These are phyloP conservation scores for Dolichotis patagonum DNA, from an alignment of 2,113 vertebrate species.

Conservation along the genomic window DNA sequence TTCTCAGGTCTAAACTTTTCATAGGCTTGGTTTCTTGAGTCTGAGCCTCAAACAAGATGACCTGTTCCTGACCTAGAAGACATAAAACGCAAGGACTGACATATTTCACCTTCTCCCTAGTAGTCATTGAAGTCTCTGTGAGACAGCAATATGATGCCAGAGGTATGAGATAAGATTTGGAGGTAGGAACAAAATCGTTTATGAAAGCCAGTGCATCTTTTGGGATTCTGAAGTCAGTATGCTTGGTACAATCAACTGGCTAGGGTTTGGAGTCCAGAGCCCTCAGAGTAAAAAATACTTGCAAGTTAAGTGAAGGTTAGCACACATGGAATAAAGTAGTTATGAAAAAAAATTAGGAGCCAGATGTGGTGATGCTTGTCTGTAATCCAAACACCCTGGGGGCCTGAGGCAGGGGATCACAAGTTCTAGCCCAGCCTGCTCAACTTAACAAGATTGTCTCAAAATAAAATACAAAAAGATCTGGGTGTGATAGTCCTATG, in stretches of 20 bases:
- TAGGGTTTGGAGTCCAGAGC: background rate
- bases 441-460: background rate
- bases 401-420: background rate
- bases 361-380: background rate
- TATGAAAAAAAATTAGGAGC: background rate
- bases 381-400: background rate
- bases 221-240: background rate
- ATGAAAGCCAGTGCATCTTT: background rate
- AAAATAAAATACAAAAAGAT: background rate
- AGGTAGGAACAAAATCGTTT: background rate
- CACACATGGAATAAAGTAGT: background rate
- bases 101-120: background rate
- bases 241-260: background rate
- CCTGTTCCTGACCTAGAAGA: constrained; percentile 23
- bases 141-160: background rate
- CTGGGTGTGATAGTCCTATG: background rate
- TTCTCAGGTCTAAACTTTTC: background rate
- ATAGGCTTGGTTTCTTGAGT: background rate
- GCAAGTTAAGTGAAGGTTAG: background rate
- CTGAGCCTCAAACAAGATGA: background rate
- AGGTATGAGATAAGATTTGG: background rate
- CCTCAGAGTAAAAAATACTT: background rate
- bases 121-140: background rate
- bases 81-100: background rate
- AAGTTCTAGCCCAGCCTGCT: background rate